A percentile compares a stretch with the other conserved stretches of the same genome.
These are phyloP conservation scores for Dendronephthya gigantea DNA, from an alignment of 64 coral and sea anemone species.

Conservation along the genomic window DNA sequence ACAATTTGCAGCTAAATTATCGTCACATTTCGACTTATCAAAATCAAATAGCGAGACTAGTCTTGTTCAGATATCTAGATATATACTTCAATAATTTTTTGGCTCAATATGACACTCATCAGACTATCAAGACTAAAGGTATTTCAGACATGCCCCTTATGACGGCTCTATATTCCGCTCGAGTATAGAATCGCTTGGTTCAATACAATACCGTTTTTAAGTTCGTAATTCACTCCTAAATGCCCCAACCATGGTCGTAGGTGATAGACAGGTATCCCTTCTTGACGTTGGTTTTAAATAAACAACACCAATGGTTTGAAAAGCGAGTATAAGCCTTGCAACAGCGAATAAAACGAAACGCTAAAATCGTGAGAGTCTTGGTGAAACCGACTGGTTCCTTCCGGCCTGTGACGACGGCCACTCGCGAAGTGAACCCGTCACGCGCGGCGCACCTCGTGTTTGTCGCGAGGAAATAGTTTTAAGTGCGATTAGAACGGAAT, in stretches of 20 bases:
- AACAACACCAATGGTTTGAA: background rate
- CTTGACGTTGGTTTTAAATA: background rate
- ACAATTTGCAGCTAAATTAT: background rate
- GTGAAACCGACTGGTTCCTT: conserved; percentile 14
- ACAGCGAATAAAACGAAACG: background rate
- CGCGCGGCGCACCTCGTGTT: background rate
- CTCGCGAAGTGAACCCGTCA: background rate
- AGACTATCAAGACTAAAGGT: background rate
- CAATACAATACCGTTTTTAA: background rate
- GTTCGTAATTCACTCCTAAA: background rate
- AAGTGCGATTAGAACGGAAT: background rate
- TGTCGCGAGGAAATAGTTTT: too few species aligned
- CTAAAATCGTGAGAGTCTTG: too few species aligned
- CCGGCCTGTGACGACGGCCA: conserved; percentile 12
- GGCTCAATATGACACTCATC: background rate
- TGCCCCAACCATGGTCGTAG: background rate
- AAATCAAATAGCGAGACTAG: background rate
- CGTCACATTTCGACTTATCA: background rate
- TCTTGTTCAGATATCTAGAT: background rate
- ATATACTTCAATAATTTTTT: background rate
- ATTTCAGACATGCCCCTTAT: conserved; percentile 7
- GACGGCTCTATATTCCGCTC: background rate
- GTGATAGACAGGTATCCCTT: background rate
- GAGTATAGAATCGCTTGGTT: too few species aligned
- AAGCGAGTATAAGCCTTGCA: background rate